Evolutionary conservation across 2,888 invertebrate genomes (phyloP), one percentile per base, ranked within the genome.

Genomic region (Melieria picta): DNA sequence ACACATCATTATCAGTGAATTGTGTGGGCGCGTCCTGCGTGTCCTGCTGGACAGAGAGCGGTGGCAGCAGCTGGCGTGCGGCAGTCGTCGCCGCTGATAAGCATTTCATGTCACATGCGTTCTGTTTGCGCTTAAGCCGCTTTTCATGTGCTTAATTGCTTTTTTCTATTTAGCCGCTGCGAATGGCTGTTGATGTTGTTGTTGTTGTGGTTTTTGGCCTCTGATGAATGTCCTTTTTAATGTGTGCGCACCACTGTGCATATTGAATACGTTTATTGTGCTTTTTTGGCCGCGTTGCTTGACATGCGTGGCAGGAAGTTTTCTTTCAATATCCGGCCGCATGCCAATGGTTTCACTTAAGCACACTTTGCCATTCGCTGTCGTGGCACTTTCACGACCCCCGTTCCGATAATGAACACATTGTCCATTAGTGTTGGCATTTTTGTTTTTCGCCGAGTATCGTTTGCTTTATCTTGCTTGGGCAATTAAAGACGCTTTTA

Each of bases 131-230:
- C 80, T 84, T 84, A 85, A 84, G 84, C 84, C 84, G 83, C 83
- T 84, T 85, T 84, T 85, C 84, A 84, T 82, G 85, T 85, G 78
- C 85, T 85, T 85, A 85, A 85, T 85, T 85, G 85, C 85, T 85
- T 84, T 85, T 83, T 84, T 76, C 68, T 72, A 10, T 46, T 61
- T 65, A 63, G 63, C 70, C 65, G 52, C 56, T 71, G 63, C 68
- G 76, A 72, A 73, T 72, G 72, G 69, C 70, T 74, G 69, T 56
- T 72, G 57, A 67, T 67, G 70, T 70, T 64, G 62, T 64, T 71
- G 71, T 62, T 60, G 69, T 67, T 72, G 67, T 62, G 65, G 69
- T 72, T 74, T 66, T 65, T 72, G 71, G 73, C 66, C 69, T 66
- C 73, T 74, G 74, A 77, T 75, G 74, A 75, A 77, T 72, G 74